A percentile compares a stretch with the other conserved stretches of the same genome.
These are phyloP conservation scores for Sceloporus tristichus DNA, from an alignment of 2,113 vertebrate species.

Conservation along the genomic window DNA sequence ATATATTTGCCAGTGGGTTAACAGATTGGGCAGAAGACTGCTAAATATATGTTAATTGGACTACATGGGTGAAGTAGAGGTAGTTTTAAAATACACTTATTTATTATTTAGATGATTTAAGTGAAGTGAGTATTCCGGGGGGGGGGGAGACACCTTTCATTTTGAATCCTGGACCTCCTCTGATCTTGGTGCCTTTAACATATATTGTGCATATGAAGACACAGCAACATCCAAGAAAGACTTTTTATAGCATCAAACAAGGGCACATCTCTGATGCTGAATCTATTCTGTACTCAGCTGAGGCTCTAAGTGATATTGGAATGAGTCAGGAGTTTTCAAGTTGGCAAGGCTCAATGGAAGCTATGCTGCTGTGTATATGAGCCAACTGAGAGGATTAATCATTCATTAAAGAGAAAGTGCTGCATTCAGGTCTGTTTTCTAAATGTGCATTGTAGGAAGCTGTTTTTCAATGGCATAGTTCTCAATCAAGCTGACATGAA, in stretches of 20 bases:
- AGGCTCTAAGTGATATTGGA: constrained; percentile 29
- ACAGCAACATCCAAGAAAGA: constrained; percentile 48
- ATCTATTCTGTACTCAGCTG: constrained; percentile 56
- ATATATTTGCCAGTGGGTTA: too few species aligned
- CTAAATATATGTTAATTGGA: too few species aligned
- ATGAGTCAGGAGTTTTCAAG: constrained; percentile 69
- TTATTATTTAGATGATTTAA: too few species aligned
- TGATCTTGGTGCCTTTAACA: too few species aligned
- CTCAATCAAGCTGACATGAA: constrained; percentile 54
- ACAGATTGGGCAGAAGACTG: too few species aligned
- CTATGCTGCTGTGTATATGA: constrained; percentile 43
- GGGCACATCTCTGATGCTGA: constrained; percentile 56
- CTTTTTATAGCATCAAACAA: constrained; percentile 51
- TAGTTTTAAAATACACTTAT: too few species aligned
- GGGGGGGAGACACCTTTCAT: too few species aligned
- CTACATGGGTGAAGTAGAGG: too few species aligned
- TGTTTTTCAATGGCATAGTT: constrained; percentile 59
- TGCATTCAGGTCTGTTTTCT: constrained; percentile 59
- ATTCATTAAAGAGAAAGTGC: constrained; percentile 51
- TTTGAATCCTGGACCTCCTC: too few species aligned
- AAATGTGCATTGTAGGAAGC: constrained; percentile 53
- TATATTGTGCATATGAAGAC: constrained; percentile 23
- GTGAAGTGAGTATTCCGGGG: too few species aligned
- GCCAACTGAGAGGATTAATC: constrained; percentile 53
- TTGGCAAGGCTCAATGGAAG: constrained; percentile 55